Evolutionary conservation across 53 echinoderm and acorn worm genomes (phyloP).

Genomic region (Paracentrotus lividus): DNA sequence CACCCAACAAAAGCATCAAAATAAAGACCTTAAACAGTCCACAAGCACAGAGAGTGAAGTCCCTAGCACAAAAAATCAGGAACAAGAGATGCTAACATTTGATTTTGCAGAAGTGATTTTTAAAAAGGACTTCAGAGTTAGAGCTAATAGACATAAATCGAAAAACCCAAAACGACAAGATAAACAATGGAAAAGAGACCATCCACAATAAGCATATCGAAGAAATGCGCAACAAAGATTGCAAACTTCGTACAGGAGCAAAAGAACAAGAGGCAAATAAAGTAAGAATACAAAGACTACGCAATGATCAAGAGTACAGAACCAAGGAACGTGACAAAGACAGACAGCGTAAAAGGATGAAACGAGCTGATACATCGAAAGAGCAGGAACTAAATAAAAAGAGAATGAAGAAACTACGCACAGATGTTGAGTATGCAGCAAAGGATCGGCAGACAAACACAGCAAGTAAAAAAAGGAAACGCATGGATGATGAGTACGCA

Average conservation of each 20-base stretch:
- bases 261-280: slow-evolving; percentile 4
- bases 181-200: neutral
- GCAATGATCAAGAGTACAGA: too few species aligned
- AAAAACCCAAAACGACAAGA: too few species aligned
- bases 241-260: neutral
- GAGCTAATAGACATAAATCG: neutral
- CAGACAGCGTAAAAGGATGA: too few species aligned
- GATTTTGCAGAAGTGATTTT: slow-evolving; percentile 12
- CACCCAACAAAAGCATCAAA: neutral
- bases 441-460: too few species aligned
- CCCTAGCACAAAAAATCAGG: neutral
- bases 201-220: neutral
- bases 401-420: too few species aligned
- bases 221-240: slow-evolving; percentile 18
- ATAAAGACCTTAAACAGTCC: neutral
- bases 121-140: neutral
- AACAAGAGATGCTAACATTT: neutral
- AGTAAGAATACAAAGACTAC: too few species aligned
- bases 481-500: too few species aligned
- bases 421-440: too few species aligned
- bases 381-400: neutral
- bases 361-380: neutral
- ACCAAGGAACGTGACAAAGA: too few species aligned
- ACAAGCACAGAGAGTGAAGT: too few species aligned
- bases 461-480: too few species aligned